Percentiles rank a stretch among this genome's conserved stretches.
Evolutionary conservation across 1,140 invertebrate species (phyloP).

Genomic region (Sitophilus oryzae): DNA sequence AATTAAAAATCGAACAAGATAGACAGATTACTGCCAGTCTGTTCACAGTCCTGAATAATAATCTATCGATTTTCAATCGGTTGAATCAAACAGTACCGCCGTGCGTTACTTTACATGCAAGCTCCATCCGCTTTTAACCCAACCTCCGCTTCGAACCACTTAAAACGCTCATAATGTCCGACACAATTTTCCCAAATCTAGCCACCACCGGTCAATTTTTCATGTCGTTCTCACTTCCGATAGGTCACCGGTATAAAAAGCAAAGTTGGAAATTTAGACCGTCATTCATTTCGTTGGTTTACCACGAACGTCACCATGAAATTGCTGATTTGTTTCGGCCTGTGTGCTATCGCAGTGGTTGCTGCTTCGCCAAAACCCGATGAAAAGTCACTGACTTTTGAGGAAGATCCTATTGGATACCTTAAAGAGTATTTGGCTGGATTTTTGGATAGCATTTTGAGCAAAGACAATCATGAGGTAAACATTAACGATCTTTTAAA

Average conservation of each 20-base stretch:
- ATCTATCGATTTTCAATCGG: background rate
- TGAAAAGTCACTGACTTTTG: conserved; percentile 61
- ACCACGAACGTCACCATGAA: conserved; percentile 42
- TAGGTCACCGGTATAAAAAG: conserved; percentile 25
- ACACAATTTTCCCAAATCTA: conserved; percentile 29
- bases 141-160: conserved; percentile 13
- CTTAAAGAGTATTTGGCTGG: conserved; percentile 75
- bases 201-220: conserved; percentile 25
- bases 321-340: conserved; percentile 43
- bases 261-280: conserved; percentile 15
- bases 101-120: conserved; percentile 15
- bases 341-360: conserved; percentile 49
- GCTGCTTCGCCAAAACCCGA: conserved; percentile 55
- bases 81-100: background rate
- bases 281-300: conserved; percentile 22
- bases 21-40: background rate
- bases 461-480: conserved; percentile 58
- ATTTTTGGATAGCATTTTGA: conserved; percentile 68
- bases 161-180: conserved; percentile 17
- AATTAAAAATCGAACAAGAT: conserved; percentile 1
- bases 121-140: background rate
- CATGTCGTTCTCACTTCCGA: conserved; percentile 16
- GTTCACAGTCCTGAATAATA: conserved; percentile 12
- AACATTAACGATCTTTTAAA: background rate
- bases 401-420: conserved; percentile 69